phyloP scores from a whole-genome alignment of 1,140 invertebrate genomes.

The Streblospio benedicti region DNA sequence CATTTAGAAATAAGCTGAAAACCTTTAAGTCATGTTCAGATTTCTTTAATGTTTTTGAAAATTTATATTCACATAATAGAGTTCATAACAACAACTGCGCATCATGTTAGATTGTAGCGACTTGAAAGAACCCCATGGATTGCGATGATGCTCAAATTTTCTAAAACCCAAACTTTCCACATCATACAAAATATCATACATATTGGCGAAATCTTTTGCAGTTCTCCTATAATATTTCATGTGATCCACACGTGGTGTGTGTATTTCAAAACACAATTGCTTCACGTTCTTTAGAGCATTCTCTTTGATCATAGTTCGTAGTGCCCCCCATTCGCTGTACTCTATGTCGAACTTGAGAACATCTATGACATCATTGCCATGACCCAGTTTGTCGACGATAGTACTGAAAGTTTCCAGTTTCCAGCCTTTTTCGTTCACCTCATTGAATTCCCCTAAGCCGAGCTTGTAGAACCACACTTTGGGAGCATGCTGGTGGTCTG shows the following conservation, averaged over 20 bases:
- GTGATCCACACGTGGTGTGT: slow-evolving; percentile 3
- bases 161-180: slow-evolving; percentile 6
- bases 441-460: slow-evolving; percentile 9
- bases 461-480: slow-evolving; percentile 13
- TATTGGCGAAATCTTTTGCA: not conserved
- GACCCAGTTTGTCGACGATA: slow-evolving; percentile 10
- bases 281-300: slow-evolving; percentile 1
- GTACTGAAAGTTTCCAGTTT: slow-evolving; percentile 3
- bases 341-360: slow-evolving; percentile 14
- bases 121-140: not conserved
- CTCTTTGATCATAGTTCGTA: slow-evolving; percentile 10
- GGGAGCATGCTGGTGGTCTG: slow-evolving; percentile 6
- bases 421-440: slow-evolving; percentile 6
- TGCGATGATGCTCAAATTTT: slow-evolving; percentile 1
- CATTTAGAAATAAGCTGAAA: no score
- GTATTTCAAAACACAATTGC: slow-evolving; percentile 10
- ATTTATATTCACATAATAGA: slow-evolving; percentile 14
- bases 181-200: not conserved
- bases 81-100: slow-evolving; percentile 13
- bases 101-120: not conserved
- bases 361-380: slow-evolving; percentile 9
- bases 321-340: slow-evolving; percentile 7
- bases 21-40: no score
- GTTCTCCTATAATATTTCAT: not conserved
- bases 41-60: no score